Evolutionary conservation across 53 echinoderm and acorn worm genomes (phyloP).

Genomic region (Luidia sarsii): DNA sequence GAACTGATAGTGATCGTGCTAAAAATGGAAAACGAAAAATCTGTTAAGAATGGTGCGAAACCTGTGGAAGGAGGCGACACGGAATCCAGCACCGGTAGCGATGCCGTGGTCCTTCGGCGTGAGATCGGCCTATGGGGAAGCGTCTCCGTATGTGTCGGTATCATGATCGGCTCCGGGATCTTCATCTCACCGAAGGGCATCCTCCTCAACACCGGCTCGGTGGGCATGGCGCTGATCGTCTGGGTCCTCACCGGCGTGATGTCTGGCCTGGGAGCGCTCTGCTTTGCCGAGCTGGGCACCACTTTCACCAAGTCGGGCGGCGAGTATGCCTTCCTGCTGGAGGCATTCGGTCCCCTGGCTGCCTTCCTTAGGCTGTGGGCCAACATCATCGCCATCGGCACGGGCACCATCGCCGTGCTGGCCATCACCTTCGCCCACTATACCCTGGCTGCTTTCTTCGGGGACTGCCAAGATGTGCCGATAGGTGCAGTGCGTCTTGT

Average conservation of each 20-base stretch:
- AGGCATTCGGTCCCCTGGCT: conserved; percentile 58
- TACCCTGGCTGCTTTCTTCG: conserved; percentile 47
- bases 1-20: background rate
- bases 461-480: conserved; percentile 44
- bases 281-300: conserved; percentile 68
- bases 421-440: conserved; percentile 69
- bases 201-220: conserved; percentile 59
- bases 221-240: conserved; percentile 63
- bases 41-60: conserved; percentile 10
- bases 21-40: background rate
- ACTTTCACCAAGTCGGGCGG: conserved; percentile 66
- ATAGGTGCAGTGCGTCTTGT: conserved; percentile 35
- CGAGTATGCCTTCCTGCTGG: conserved; percentile 59
- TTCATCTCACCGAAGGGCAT: conserved; percentile 70
- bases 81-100: conserved; percentile 14
- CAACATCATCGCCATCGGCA: conserved; percentile 44
- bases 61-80: conserved; percentile 15
- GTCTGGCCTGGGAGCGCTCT: conserved; percentile 60
- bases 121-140: conserved; percentile 65
- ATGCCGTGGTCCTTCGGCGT: conserved; percentile 59
- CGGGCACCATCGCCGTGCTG: conserved; percentile 57
- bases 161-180: conserved; percentile 71
- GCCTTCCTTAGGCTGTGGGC: conserved; percentile 63
- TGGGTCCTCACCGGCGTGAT: conserved; percentile 65
- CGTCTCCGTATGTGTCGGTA: conserved; percentile 61